Percentiles rank a stretch among this genome's conserved stretches.
Conservation (phyloP, 2,888 invertebrate genomes). For the Habroteleia sp. region DNA sequence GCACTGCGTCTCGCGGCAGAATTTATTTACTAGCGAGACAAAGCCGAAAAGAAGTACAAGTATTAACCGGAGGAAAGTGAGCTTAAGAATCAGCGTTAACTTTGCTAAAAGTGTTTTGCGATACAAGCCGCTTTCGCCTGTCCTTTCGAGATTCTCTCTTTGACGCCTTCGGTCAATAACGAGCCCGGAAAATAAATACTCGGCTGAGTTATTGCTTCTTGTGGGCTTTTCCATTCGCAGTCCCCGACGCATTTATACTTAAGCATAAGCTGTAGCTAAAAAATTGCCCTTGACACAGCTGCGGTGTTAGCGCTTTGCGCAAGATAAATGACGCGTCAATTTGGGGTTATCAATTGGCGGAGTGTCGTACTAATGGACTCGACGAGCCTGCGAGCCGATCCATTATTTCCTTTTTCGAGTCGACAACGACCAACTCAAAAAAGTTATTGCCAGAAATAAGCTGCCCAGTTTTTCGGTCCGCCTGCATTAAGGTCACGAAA, state of each 20-base stretch:
- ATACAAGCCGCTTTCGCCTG: constrained; percentile 52
- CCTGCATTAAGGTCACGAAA: constrained; percentile 4
- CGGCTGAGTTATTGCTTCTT: constrained; percentile 46
- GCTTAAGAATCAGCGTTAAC: constrained; percentile 68
- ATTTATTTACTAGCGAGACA: constrained; percentile 57
- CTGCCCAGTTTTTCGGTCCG: too few relatives aligned
- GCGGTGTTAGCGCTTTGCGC: constrained; percentile 18
- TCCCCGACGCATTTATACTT: constrained; percentile 19
- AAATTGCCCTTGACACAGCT: constrained; percentile 1
- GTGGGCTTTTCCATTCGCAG: constrained; percentile 7
- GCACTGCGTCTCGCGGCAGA: constrained; percentile 35
- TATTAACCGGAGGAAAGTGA: constrained; percentile 58
- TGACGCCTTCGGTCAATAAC: constrained; percentile 38
- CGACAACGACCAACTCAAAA: too few relatives aligned
- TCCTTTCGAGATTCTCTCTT: constrained; percentile 35
- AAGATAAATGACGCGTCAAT: constrained; percentile 39
- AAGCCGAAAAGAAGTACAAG: constrained; percentile 48
- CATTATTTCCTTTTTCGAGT: too few relatives aligned
- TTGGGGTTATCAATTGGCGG: constrained; percentile 37
- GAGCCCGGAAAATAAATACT: constrained; percentile 41
- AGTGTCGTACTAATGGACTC: constrained; percentile 29
- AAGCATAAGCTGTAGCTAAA: constrained; percentile 1
- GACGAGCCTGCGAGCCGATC: constrained; percentile 11
- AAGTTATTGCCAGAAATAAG: too few relatives aligned
- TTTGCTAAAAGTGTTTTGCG: constrained; percentile 64